Percentiles rank a stretch among this genome's conserved stretches.
These are phyloP conservation scores for Cyanistes caeruleus DNA, from an alignment of 2,113 vertebrate genomes.

Conservation along the genomic window DNA sequence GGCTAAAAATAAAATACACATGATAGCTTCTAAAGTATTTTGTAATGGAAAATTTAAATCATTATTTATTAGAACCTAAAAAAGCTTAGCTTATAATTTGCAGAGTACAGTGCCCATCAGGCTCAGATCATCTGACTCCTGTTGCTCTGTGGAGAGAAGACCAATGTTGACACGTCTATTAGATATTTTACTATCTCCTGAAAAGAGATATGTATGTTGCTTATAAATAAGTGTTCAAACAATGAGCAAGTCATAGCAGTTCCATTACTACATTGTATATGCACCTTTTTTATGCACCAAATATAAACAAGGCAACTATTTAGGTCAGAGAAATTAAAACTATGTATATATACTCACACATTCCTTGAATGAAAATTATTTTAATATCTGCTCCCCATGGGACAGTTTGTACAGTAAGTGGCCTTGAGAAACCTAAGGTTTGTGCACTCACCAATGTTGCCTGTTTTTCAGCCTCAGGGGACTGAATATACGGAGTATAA, in stretches of 20 bases:
- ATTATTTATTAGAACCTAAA: background rate
- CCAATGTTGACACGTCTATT: accelerated
- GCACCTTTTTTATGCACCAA: background rate
- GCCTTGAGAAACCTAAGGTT: background rate
- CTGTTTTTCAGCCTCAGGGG: background rate
- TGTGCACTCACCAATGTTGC: background rate
- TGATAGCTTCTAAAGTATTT: background rate
- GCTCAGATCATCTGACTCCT: background rate
- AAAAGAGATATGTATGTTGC: background rate
- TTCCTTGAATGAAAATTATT: background rate
- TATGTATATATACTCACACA: background rate
- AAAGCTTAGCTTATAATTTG: background rate
- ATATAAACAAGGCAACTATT: background rate
- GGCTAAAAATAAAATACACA: background rate
- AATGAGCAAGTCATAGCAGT: background rate
- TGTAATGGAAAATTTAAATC: background rate
- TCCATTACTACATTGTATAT: background rate
- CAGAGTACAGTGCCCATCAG: background rate
- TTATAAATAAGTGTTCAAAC: background rate
- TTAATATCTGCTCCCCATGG: background rate
- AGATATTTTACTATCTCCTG: background rate
- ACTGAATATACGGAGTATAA: background rate
- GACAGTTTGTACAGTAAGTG: background rate
- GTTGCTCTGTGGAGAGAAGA: background rate
- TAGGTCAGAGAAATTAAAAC: background rate